Evolutionary conservation across 2,797 vertebrate genomes (phyloP).

Genomic region (Squalus acanthias): DNA sequence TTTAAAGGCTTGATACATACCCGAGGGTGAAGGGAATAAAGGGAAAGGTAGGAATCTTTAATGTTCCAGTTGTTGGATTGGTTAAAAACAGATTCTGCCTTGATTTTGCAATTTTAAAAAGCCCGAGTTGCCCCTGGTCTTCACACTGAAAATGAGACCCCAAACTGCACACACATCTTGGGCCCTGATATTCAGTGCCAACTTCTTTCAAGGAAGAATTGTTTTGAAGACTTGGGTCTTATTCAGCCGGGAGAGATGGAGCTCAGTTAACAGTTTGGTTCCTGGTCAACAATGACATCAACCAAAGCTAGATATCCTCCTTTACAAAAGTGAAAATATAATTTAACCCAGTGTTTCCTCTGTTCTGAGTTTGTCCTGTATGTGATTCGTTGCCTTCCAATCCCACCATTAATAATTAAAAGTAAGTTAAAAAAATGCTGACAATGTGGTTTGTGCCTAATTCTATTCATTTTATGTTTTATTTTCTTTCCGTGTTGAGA

Average conservation of each 20-base stretch:
- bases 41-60: not conserved
- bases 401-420: not conserved
- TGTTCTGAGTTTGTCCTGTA: not conserved
- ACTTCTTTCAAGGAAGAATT: not conserved
- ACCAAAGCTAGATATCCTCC: not conserved
- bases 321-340: too few relatives aligned
- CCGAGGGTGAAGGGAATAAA: too few relatives aligned
- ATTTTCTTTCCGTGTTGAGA: not conserved
- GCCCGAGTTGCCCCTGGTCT: too few relatives aligned
- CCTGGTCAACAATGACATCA: not conserved
- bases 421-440: not conserved
- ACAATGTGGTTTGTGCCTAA: too few relatives aligned
- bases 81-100: not conserved
- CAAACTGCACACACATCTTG: too few relatives aligned
- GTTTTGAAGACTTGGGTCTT: not conserved
- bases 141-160: too few relatives aligned
- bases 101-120: not conserved
- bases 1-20: too few relatives aligned
- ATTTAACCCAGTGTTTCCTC: not conserved
- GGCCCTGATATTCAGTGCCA: too few relatives aligned
- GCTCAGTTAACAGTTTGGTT: not conserved
- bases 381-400: not conserved
- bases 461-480: too few relatives aligned
- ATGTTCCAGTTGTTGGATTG: not conserved
- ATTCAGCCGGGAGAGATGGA: not conserved